These are phyloP conservation scores for Galleria mellonella DNA, from an alignment of 1,140 invertebrate genomes.

Conservation along the genomic window DNA sequence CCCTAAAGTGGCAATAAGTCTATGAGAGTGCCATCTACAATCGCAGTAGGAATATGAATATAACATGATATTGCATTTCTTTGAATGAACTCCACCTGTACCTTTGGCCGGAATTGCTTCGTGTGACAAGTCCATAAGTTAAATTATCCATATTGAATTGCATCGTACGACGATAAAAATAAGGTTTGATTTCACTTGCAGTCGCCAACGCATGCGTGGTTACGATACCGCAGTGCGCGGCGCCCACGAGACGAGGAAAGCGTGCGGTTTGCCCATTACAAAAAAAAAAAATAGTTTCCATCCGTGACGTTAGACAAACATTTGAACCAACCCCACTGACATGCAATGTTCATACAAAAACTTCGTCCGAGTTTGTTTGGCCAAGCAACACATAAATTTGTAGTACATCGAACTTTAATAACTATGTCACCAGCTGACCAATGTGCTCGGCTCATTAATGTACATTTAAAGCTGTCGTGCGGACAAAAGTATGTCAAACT, in stretches of 20 bases:
- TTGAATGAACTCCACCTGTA: slow-evolving; percentile 19
- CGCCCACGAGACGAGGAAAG: slow-evolving; percentile 27
- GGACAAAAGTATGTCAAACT: too few relatives aligned
- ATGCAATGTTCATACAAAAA: too few relatives aligned
- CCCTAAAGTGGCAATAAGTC: not conserved
- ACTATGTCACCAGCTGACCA: too few relatives aligned
- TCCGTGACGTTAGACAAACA: slow-evolving; percentile 11
- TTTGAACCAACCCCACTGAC: slow-evolving; percentile 13
- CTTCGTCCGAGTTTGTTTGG: too few relatives aligned
- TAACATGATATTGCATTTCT: slow-evolving; percentile 19
- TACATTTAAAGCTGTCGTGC: too few relatives aligned
- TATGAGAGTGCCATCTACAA: not conserved
- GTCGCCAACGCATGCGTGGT: slow-evolving; percentile 45
- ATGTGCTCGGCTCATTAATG: too few relatives aligned
- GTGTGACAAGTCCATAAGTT: slow-evolving; percentile 18
- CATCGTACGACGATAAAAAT: not conserved
- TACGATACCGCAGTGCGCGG: slow-evolving; percentile 34
- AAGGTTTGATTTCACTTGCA: slow-evolving; percentile 13
- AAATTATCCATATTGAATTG: slow-evolving; percentile 4
- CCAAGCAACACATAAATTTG: too few relatives aligned
- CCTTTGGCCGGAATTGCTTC: slow-evolving; percentile 20
- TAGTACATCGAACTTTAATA: too few relatives aligned
- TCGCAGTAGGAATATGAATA: slow-evolving; percentile 3
- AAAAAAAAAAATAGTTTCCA: slow-evolving; percentile 18
- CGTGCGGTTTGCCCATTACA: slow-evolving; percentile 36